Percentiles rank a stretch among this genome's conserved stretches.
Conservation (phyloP, 2,797 vertebrate genomes). For the Glossophaga mutica region DNA sequence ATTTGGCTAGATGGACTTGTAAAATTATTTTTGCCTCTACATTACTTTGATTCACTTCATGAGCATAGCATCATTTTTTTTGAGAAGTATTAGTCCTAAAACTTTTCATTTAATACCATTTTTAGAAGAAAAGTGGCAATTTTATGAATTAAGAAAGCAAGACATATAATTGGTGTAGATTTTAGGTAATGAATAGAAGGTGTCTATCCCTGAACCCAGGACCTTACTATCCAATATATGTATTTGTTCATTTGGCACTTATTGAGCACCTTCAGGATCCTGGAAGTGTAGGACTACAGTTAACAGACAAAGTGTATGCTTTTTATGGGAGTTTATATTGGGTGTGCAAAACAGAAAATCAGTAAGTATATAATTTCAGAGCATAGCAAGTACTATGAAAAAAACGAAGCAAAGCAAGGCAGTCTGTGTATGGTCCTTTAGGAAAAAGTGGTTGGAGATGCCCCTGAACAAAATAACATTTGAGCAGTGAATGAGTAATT, state of each 20-base stretch:
- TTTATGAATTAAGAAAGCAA: background rate
- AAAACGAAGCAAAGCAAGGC: background rate
- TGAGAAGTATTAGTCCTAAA: background rate
- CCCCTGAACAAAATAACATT: background rate
- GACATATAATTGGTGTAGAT: background rate
- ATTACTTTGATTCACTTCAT: background rate
- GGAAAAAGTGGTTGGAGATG: background rate
- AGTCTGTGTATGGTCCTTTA: background rate
- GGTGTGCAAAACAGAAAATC: background rate
- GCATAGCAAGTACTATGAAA: background rate
- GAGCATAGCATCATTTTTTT: background rate
- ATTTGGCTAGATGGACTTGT: background rate
- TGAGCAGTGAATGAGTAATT: background rate
- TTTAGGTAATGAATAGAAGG: background rate
- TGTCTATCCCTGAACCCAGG: background rate
- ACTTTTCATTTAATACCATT: background rate
- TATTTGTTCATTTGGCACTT: background rate
- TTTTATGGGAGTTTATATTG: conserved; percentile 1
- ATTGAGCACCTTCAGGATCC: background rate
- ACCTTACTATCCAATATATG: background rate
- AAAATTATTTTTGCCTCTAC: background rate
- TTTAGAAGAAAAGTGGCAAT: background rate
- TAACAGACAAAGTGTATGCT: background rate
- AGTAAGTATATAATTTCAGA: background rate
- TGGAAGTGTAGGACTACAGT: background rate